These are phyloP conservation scores for Acleris literana DNA, from an alignment of 2,888 invertebrate species.

Conservation along the genomic window DNA sequence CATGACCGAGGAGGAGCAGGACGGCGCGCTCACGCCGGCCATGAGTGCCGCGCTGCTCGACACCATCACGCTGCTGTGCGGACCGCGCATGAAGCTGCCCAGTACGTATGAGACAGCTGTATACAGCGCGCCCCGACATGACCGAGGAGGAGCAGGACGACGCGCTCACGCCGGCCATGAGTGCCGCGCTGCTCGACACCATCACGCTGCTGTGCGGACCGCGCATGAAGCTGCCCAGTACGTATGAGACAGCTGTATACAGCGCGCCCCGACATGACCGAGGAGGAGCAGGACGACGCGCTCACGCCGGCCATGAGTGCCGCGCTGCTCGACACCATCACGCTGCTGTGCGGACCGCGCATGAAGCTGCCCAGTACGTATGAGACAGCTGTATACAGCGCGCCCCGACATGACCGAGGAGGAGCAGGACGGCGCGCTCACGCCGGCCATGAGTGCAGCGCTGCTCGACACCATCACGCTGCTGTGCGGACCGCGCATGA, in stretches of 20 bases:
- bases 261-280: constrained; percentile 54
- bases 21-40: constrained; percentile 51
- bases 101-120: constrained; percentile 21
- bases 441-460: constrained; percentile 54
- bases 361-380: constrained; percentile 56
- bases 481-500: constrained; percentile 71
- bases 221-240: constrained; percentile 59
- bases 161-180: constrained; percentile 53
- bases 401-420: constrained; percentile 58
- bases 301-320: constrained; percentile 54
- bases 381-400: not conserved
- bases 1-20: constrained; percentile 60
- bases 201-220: constrained; percentile 72
- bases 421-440: constrained; percentile 53
- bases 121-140: constrained; percentile 49
- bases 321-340: constrained; percentile 67
- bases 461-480: constrained; percentile 68
- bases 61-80: constrained; percentile 69
- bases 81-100: constrained; percentile 66
- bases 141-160: constrained; percentile 54
- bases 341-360: constrained; percentile 69
- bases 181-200: constrained; percentile 64
- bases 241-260: constrained; percentile 6
- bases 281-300: constrained; percentile 52
- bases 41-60: constrained; percentile 64